Evolutionary conservation across 2,797 vertebrate genomes (phyloP), one percentile per base, ranked within the genome.

Genomic region (Urocyon cinereoargenteus): DNA sequence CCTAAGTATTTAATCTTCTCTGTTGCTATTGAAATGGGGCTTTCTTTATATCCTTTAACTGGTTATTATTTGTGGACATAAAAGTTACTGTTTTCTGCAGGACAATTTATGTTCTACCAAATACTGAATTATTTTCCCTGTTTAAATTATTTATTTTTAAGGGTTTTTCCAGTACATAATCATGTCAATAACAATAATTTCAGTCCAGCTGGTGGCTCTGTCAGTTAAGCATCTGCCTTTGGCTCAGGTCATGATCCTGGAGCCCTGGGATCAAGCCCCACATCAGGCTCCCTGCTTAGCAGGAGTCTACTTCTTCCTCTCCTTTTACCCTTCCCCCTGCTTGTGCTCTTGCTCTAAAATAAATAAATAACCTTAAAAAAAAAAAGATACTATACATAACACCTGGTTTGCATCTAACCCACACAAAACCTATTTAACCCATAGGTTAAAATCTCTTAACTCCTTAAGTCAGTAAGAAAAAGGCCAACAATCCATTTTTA

Each of bases 381-480:
- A 28, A 31, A 64, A 64, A n/a, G 18, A 68, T 68, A 36, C 51
- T 59, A 83, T 57, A 68, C n/a, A 31, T 75, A 89, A 73, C 14
- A 94, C 12, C 40, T 81, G 18, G 49, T 82, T 83, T 95, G 36
- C 40, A 93, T 84, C 53, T 83, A 78, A 79, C 57, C 55, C 85
- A 45, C n/a, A 91, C 19, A 93, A 93, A 90, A 78, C 3, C 90
- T 59, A 53, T 79, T 90, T 66, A 79, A 57, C 26, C 49, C 13
- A 64, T 31, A 78, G n/a, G n/a, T 88, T 87, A 73, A 87, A 87
- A 96, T 84, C 18, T 64, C 15, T 77, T 62, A 90, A 72, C 36
- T 83, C 82, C 90, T 97, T 34, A 93, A 45, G 21, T 83, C 82
- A 87, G 2, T 73, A 72, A 73, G 53, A 66, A 96, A 96, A 93